phyloP scores from a whole-genome alignment of 2,113 vertebrate genomes.

The Apodemus sylvaticus region DNA sequence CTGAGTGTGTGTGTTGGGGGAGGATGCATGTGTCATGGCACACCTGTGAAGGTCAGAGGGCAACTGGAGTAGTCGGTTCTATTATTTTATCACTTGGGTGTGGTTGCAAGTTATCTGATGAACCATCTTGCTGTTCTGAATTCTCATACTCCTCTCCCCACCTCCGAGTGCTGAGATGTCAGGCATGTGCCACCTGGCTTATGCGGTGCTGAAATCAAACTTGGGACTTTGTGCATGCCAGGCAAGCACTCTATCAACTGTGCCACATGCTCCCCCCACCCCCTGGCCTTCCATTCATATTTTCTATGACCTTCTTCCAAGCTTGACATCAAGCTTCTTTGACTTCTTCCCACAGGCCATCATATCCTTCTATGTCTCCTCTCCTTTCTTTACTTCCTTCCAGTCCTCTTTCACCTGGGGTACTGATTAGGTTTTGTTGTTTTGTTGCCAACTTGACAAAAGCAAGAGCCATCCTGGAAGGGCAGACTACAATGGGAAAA shows the following conservation, averaged over 20 bases:
- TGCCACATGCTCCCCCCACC: not conserved
- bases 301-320: not conserved
- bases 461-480: not conserved
- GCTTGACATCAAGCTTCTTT: not conserved
- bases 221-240: not conserved
- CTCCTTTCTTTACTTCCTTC: not conserved
- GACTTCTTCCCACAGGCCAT: not conserved
- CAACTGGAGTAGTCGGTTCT: not conserved
- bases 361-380: not conserved
- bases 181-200: not conserved
- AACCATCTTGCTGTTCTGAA: too few species aligned
- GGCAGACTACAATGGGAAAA: not conserved
- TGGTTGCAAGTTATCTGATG: not conserved
- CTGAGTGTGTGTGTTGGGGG: fast-evolving
- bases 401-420: not conserved
- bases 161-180: not conserved
- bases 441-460: not conserved
- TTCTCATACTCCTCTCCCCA: not conserved
- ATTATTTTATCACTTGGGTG: not conserved
- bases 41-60: too few species aligned
- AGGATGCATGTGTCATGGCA: too few species aligned
- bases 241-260: not conserved
- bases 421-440: not conserved
- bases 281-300: not conserved
- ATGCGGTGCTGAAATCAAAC: not conserved